These are phyloP conservation scores for Capricornis sumatraensis DNA, from an alignment of 2,113 vertebrate genomes.

Conservation along the genomic window DNA sequence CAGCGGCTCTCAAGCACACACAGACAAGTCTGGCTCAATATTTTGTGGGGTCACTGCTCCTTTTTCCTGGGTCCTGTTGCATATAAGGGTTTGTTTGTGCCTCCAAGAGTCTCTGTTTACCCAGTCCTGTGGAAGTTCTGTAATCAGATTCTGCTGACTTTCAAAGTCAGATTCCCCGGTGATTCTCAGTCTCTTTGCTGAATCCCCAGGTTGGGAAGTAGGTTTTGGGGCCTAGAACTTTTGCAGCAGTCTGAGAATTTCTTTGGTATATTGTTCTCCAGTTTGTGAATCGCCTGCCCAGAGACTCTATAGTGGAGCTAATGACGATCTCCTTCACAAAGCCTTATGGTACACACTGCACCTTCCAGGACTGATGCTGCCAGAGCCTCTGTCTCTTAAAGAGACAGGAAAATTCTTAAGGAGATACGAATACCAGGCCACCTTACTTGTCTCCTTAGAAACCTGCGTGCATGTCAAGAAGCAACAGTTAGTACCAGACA, in stretches of 20 bases:
- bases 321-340: neutral
- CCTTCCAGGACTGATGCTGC: neutral
- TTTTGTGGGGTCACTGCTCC: neutral
- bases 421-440: neutral
- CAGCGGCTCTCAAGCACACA: accelerated
- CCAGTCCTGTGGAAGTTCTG: neutral
- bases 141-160: neutral
- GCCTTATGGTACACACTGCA: neutral
- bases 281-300: neutral
- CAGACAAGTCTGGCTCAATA: neutral
- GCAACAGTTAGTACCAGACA: neutral
- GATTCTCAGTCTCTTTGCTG: neutral
- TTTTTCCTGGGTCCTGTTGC: neutral
- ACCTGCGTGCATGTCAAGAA: neutral
- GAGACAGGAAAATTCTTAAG: neutral
- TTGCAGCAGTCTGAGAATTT: neutral
- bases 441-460: neutral
- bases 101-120: neutral
- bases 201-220: neutral
- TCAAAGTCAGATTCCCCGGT: neutral
- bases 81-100: neutral
- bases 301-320: neutral
- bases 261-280: neutral
- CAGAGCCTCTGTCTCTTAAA: neutral
- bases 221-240: neutral